Evolutionary conservation across 2,888 invertebrate genomes (phyloP).

Genomic region (Drosophila monieri): DNA sequence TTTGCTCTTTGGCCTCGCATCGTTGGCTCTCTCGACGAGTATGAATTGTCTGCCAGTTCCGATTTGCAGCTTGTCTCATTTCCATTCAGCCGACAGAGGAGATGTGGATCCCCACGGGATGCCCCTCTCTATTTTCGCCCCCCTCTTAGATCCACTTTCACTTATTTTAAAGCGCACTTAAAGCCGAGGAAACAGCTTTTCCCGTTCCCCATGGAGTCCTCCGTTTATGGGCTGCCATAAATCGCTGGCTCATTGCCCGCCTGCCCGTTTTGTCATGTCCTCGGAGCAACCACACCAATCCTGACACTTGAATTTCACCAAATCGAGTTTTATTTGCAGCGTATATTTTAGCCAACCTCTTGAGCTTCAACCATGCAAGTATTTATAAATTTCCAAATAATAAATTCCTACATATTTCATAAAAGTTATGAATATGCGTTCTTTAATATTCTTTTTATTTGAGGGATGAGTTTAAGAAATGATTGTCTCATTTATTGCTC

Average conservation of each 20-base stretch:
- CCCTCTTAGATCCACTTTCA: neutral
- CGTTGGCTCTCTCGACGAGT: conserved; percentile 23
- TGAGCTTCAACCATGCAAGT: neutral
- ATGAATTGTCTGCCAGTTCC: conserved; percentile 36
- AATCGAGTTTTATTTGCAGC: neutral
- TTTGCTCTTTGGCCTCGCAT: conserved; percentile 31
- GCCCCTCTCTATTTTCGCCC: neutral
- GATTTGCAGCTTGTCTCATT: conserved; percentile 47
- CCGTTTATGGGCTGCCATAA: conserved; percentile 36
- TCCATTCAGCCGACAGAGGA: conserved; percentile 23
- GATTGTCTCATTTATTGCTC: neutral
- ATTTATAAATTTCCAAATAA: neutral
- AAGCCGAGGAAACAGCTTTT: conserved; percentile 11
- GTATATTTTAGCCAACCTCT: neutral
- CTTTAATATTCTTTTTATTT: neutral
- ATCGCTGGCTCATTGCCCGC: conserved; percentile 27
- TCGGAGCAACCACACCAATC: neutral
- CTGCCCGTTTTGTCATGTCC: conserved; percentile 14
- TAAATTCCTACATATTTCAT: neutral
- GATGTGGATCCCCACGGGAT: neutral
- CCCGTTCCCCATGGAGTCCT: conserved; percentile 9
- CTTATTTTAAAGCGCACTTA: conserved; percentile 25
- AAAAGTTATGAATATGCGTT: neutral
- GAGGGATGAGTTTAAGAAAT: too few species aligned
- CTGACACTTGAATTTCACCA: neutral